Percentiles rank a stretch among this genome's conserved stretches.
Conservation (phyloP, 2,888 invertebrate genomes). For the Temnothorax ravouxi region DNA sequence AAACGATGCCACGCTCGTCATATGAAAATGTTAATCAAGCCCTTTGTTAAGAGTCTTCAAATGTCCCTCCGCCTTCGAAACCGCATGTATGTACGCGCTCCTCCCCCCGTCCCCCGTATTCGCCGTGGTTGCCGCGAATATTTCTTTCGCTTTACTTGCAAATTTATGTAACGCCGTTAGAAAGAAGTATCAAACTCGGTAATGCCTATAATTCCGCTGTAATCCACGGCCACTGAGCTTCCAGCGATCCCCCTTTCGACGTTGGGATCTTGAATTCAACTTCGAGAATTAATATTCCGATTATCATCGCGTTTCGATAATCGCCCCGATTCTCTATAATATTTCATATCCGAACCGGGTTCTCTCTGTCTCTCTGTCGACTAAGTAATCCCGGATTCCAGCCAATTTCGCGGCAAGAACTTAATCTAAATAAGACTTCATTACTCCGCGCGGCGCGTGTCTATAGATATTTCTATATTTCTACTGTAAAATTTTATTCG, state of each 20-base stretch:
- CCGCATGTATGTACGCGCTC: background rate
- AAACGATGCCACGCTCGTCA: constrained; percentile 53
- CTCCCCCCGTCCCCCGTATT: too few relatives aligned
- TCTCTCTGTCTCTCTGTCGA: constrained; percentile 29
- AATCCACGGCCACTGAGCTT: constrained; percentile 11
- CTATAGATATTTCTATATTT: constrained; percentile 4
- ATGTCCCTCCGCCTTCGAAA: constrained; percentile 40
- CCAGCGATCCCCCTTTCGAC: constrained; percentile 16
- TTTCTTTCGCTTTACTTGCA: constrained; percentile 44
- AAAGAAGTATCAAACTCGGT: constrained; percentile 46
- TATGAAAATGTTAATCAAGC: constrained; percentile 56
- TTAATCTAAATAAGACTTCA: constrained; percentile 56
- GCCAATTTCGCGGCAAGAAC: constrained; percentile 53
- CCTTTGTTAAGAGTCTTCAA: constrained; percentile 48
- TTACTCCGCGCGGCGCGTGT: constrained; percentile 13
- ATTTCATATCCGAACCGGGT: constrained; percentile 50
- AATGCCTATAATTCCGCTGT: constrained; percentile 42
- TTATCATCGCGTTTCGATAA: constrained; percentile 51
- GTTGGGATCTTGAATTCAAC: constrained; percentile 28
- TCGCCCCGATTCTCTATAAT: constrained; percentile 53
- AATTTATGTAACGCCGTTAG: constrained; percentile 43
- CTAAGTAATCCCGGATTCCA: constrained; percentile 52
- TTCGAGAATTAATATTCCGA: constrained; percentile 48
- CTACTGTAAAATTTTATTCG: constrained; percentile 25
- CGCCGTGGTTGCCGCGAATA: background rate